These are phyloP conservation scores for Drosophila nikananu DNA, from an alignment of 1,140 invertebrate genomes.

Conservation along the genomic window DNA sequence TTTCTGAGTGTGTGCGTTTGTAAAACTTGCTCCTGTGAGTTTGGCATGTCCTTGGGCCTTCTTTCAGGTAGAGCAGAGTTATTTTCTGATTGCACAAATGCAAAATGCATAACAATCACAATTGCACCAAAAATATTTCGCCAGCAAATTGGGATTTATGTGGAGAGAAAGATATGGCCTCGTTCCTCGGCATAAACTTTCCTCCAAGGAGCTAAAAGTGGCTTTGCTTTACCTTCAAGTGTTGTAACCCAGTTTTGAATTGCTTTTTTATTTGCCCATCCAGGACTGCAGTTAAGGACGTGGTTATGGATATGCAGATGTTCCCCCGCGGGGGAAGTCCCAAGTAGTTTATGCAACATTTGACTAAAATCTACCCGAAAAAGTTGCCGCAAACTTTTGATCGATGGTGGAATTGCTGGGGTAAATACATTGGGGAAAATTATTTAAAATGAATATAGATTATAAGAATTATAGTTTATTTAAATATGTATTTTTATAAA, in stretches of 20 bases:
- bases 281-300: constrained; percentile 43
- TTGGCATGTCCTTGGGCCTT: constrained; percentile 62
- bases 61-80: constrained; percentile 26
- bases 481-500: background rate
- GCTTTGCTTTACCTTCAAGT: constrained; percentile 44
- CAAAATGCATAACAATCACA: constrained; percentile 82
- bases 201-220: constrained; percentile 21
- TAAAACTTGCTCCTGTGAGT: constrained; percentile 68
- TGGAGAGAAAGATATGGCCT: constrained; percentile 46
- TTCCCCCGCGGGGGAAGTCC: constrained; percentile 25
- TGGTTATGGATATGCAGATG: constrained; percentile 48
- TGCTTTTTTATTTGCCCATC: constrained; percentile 79
- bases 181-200: constrained; percentile 50
- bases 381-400: constrained; percentile 51
- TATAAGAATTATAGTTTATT: background rate
- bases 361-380: constrained; percentile 41
- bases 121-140: constrained; percentile 79
- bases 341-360: constrained; percentile 70
- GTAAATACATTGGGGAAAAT: background rate
- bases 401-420: constrained; percentile 20
- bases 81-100: constrained; percentile 75
- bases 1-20: background rate
- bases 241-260: constrained; percentile 73
- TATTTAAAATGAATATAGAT: background rate
- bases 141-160: constrained; percentile 78